Percentiles rank a stretch among this genome's conserved stretches.
phyloP scores from a whole-genome alignment of 2,797 vertebrate genomes.

The Leptoclinus maculatus region DNA sequence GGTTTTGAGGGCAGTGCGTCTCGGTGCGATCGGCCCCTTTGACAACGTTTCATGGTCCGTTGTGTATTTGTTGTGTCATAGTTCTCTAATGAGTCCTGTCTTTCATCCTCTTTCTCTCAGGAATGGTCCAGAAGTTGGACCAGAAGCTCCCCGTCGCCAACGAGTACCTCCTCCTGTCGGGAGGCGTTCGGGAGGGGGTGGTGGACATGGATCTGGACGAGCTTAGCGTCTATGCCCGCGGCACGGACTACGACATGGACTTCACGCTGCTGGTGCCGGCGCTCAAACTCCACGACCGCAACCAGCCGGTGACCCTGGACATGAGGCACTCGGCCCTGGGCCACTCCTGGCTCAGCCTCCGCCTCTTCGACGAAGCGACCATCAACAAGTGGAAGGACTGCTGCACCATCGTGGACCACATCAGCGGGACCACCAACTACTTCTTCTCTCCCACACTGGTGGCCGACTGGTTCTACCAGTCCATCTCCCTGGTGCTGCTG shows the following conservation, averaged over 20 bases:
- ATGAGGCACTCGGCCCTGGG: conserved; percentile 97
- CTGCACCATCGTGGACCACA: conserved; percentile 93
- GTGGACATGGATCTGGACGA: conserved; percentile 97
- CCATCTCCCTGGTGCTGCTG: conserved; percentile 91
- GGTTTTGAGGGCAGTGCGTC: no score
- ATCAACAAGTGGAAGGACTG: conserved; percentile 97
- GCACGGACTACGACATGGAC: conserved; percentile 97
- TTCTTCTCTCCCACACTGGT: conserved; percentile 97
- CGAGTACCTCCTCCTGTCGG: conserved; percentile 95
- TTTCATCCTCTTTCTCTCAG: conserved; percentile 68
- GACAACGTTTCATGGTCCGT: no score
- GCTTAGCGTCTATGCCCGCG: conserved; percentile 91
- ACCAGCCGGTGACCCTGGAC: conserved; percentile 96
- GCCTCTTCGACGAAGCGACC: conserved; percentile 94
- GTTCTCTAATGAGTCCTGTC: neutral
- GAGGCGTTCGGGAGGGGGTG: conserved; percentile 93
- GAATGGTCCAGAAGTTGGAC: conserved; percentile 98
- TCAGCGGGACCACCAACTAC: conserved; percentile 93
- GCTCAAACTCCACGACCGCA: conserved; percentile 96
- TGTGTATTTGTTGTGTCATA: no score
- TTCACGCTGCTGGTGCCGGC: conserved; percentile 96
- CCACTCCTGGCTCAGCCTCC: conserved; percentile 97
- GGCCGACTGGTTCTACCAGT: conserved; percentile 95
- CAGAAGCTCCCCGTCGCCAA: conserved; percentile 98
- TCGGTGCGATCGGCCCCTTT: no score